Percentiles rank a stretch among this genome's conserved stretches.
Evolutionary conservation across 2,113 vertebrate species (phyloP).

Genomic region (Dicaeum eximium): DNA sequence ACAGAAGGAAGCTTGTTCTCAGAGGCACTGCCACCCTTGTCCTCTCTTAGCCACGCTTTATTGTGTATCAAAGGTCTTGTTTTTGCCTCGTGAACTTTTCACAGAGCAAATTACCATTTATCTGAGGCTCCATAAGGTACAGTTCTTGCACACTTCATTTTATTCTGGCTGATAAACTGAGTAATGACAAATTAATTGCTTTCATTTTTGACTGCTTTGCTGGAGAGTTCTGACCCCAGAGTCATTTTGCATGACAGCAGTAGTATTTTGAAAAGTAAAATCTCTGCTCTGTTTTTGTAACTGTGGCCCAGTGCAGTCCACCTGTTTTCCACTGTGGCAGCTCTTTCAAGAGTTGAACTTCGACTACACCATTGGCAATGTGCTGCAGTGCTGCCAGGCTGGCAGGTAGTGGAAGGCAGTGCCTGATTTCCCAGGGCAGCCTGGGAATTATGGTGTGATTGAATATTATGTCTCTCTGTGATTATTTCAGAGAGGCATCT

Average conservation of each 20-base stretch:
- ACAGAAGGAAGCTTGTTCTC: not conserved
- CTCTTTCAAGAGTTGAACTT: not conserved
- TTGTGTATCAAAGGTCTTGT: constrained; percentile 42
- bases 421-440: not conserved
- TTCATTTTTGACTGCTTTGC: constrained; percentile 23
- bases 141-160: constrained; percentile 28
- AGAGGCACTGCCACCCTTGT: not conserved
- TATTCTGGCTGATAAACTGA: constrained; percentile 26
- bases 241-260: not conserved
- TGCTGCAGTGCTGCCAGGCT: fast-evolving
- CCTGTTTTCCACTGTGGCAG: not conserved
- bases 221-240: not conserved
- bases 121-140: constrained; percentile 8
- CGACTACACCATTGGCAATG: fast-evolving
- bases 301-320: not conserved
- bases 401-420: not conserved
- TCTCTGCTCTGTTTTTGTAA: not conserved
- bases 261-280: constrained; percentile 27
- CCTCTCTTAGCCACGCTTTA: not conserved
- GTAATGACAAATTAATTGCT: constrained; percentile 51
- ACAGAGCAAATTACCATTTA: constrained; percentile 60
- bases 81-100: constrained; percentile 55
- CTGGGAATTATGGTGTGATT: too few relatives aligned
- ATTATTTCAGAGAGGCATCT: not conserved
- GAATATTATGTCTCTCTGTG: too few relatives aligned